phyloP scores from a whole-genome alignment of 53 echinoderm and acorn worm genomes.

The Apostichopus leukothele region DNA sequence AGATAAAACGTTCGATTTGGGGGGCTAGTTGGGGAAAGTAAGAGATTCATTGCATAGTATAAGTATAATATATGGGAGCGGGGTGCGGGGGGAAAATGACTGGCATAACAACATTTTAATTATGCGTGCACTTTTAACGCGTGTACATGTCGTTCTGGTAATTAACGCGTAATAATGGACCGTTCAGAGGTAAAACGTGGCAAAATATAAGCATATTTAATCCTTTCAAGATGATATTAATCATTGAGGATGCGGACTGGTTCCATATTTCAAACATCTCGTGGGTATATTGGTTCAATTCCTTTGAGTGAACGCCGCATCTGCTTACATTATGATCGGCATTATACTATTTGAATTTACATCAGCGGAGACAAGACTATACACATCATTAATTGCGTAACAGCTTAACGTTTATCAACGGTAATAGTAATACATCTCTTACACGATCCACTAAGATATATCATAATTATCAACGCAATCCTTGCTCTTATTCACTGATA shows the following conservation, averaged over 20 bases:
- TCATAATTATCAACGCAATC: no score
- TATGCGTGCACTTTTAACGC: constrained; percentile 27
- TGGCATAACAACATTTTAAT: constrained; percentile 31
- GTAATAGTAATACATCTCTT: no score
- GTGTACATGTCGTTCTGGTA: constrained; percentile 18
- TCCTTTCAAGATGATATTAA: not conserved
- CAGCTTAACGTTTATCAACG: no score
- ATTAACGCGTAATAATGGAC: constrained; percentile 32
- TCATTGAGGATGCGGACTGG: not conserved
- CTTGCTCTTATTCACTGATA: no score
- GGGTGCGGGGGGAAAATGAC: not conserved
- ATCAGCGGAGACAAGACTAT: no score
- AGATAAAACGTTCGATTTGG: constrained; percentile 37
- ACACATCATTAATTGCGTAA: no score
- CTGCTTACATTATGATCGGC: constrained; percentile 6
- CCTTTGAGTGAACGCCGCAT: not conserved
- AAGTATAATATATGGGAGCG: constrained; percentile 15
- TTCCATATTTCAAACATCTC: not conserved
- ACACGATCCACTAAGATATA: no score
- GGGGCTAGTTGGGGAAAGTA: constrained; percentile 7
- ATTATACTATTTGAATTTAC: no score
- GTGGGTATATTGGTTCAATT: not conserved
- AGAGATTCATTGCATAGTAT: constrained; percentile 15
- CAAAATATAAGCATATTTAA: not conserved
- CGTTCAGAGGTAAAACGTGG: not conserved